Evolutionary conservation across 2,797 vertebrate genomes (phyloP).

Genomic region (Avahi laniger): DNA sequence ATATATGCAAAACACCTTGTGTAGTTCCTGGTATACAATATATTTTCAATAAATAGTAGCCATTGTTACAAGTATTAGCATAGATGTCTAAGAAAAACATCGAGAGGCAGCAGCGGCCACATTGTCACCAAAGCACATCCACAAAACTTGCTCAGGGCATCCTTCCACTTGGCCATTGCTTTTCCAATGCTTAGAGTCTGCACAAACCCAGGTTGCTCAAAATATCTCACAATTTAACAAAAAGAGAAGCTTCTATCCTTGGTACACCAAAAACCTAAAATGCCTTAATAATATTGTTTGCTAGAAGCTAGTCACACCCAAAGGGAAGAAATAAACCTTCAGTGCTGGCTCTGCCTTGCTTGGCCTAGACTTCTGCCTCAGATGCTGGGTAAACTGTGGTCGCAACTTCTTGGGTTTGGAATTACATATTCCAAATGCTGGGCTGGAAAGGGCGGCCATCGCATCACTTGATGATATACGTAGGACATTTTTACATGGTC

Average conservation of each 20-base stretch:
- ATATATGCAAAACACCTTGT: not conserved
- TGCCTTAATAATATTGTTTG: not conserved
- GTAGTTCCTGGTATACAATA: not conserved
- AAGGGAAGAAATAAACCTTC: not conserved
- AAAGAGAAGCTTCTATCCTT: not conserved
- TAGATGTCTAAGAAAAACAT: not conserved
- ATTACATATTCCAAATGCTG: not conserved
- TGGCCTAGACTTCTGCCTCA: not conserved
- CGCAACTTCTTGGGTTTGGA: not conserved
- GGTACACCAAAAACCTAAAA: not conserved
- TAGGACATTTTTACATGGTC: not conserved
- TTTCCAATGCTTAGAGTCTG: not conserved
- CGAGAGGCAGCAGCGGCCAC: not conserved
- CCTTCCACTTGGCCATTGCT: not conserved
- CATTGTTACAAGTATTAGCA: not conserved
- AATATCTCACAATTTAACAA: not conserved
- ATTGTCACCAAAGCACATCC: not conserved
- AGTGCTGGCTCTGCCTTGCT: not conserved
- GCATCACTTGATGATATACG: not conserved
- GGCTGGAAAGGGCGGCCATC: not conserved
- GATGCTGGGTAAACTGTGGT: not conserved
- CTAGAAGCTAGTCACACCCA: not conserved
- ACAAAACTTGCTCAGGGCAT: not conserved
- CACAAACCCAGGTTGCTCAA: not conserved
- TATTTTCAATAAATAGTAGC: not conserved